phyloP scores from a whole-genome alignment of 2,888 invertebrate species.

The Machimus atricapillus region DNA sequence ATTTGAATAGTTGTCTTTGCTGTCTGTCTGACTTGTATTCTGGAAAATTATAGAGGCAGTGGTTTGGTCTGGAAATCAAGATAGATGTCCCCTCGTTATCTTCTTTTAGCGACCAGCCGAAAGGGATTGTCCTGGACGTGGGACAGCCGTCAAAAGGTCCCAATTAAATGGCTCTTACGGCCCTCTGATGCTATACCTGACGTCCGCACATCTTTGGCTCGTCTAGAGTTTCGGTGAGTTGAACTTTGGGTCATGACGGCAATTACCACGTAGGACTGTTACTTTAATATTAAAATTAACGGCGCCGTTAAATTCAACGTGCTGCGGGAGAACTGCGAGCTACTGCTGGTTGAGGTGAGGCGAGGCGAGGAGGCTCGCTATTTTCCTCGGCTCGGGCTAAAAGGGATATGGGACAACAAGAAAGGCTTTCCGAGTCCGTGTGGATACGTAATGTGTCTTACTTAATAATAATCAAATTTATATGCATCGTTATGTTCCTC shows the following conservation, averaged over 20 bases:
- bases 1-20: neutral
- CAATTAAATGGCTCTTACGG: constrained; percentile 28
- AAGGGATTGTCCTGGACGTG: neutral
- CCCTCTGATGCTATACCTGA: constrained; percentile 4
- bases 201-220: neutral
- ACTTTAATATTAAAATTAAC: constrained; percentile 48
- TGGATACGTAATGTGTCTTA: constrained; percentile 51
- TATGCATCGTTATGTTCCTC: constrained; percentile 60
- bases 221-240: constrained; percentile 8
- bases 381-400: neutral
- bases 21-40: neutral
- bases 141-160: neutral
- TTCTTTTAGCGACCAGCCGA: neutral
- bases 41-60: neutral
- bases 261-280: constrained; percentile 44
- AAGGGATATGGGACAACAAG: constrained; percentile 32
- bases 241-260: constrained; percentile 39
- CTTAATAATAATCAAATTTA: constrained; percentile 60
- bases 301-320: constrained; percentile 44
- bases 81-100: neutral
- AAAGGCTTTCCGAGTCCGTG: constrained; percentile 32
- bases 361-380: constrained; percentile 22
- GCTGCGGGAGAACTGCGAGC: neutral
- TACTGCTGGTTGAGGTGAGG: neutral
- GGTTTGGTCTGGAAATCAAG: neutral